Evolutionary conservation across 2,888 invertebrate species (phyloP).

Genomic region (Leucophenga maculata): DNA sequence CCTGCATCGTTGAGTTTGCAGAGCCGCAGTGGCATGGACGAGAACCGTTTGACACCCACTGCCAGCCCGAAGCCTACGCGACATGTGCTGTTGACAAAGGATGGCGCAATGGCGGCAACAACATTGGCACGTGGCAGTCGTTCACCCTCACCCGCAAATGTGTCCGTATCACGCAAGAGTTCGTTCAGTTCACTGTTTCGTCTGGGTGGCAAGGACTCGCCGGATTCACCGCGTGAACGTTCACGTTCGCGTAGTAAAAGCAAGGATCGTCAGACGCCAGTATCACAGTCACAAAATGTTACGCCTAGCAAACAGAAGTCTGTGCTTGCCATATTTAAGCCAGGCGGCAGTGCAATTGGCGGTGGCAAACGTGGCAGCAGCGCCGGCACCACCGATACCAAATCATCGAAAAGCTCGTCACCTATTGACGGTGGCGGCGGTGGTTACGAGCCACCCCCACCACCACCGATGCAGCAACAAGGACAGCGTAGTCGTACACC

Average conservation of each 20-base stretch:
- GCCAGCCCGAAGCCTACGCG: conserved; percentile 73
- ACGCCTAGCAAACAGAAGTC: conserved; percentile 80
- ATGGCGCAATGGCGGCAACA: conserved; percentile 31
- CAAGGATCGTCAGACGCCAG: conserved; percentile 75
- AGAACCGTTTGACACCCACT: conserved; percentile 73
- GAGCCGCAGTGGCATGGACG: conserved; percentile 65
- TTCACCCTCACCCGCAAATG: conserved; percentile 81
- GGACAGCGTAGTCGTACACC: conserved; percentile 73
- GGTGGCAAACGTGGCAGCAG: conserved; percentile 72
- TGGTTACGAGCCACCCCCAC: conserved; percentile 44
- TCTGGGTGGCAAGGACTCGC: conserved; percentile 74
- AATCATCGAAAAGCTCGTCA: conserved; percentile 73
- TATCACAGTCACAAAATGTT: conserved; percentile 72
- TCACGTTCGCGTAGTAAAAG: conserved; percentile 77
- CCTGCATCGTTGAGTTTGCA: conserved; percentile 77
- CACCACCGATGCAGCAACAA: conserved; percentile 41
- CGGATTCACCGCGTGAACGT: conserved; percentile 70
- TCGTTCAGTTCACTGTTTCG: conserved; percentile 85
- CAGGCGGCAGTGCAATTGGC: conserved; percentile 74
- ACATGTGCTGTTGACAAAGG: conserved; percentile 57
- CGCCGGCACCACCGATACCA: conserved; percentile 52
- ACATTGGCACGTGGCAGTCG: conserved; percentile 64
- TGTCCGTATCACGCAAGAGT: conserved; percentile 81
- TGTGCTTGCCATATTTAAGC: conserved; percentile 79
- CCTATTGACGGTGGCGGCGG: conserved; percentile 63